Conservation (phyloP, 2,797 vertebrate genomes). For the Coracias cyanogaster region DNA sequence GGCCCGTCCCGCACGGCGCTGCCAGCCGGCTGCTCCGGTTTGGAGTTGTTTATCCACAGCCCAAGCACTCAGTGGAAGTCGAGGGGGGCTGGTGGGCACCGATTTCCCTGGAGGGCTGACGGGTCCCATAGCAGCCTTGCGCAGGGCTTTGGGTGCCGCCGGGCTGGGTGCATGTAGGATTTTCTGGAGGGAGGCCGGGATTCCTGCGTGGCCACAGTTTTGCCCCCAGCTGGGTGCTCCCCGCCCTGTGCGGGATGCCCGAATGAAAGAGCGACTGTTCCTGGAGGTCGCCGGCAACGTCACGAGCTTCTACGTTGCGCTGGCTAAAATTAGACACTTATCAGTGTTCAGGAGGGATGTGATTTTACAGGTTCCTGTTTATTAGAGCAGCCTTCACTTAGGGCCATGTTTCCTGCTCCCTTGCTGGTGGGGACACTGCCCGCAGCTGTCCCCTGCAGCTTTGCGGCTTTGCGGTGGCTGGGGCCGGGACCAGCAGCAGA, state of each 20-base stretch:
- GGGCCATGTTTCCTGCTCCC: slow-evolving; percentile 69
- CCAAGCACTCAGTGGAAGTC: not conserved
- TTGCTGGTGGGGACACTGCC: not conserved
- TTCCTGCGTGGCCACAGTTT: not conserved
- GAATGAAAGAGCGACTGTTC: slow-evolving; percentile 63
- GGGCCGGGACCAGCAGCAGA: not conserved
- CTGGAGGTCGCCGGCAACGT: slow-evolving; percentile 11
- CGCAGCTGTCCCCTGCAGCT: not conserved
- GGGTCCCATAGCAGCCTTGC: fast-evolving
- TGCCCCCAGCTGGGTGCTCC: not conserved
- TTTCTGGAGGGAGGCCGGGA: not conserved
- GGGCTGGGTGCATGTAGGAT: fast-evolving
- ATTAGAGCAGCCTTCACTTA: not conserved
- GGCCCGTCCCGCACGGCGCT: not conserved
- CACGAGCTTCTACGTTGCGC: not conserved
- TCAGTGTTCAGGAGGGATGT: slow-evolving; percentile 66
- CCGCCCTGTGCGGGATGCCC: fast-evolving
- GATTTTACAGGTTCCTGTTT: slow-evolving; percentile 62
- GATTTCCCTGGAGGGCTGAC: not conserved
- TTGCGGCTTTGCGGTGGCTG: not conserved
- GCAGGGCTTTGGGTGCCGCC: not conserved
- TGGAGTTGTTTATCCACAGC: not conserved
- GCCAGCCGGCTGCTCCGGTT: slow-evolving; percentile 2
- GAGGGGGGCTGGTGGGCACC: not conserved
- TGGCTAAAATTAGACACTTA: slow-evolving; percentile 74